Percentiles rank a stretch among this genome's conserved stretches.
These are phyloP conservation scores for Drosophila paucipuncta DNA, from an alignment of 2,888 invertebrate species.

Conservation along the genomic window DNA sequence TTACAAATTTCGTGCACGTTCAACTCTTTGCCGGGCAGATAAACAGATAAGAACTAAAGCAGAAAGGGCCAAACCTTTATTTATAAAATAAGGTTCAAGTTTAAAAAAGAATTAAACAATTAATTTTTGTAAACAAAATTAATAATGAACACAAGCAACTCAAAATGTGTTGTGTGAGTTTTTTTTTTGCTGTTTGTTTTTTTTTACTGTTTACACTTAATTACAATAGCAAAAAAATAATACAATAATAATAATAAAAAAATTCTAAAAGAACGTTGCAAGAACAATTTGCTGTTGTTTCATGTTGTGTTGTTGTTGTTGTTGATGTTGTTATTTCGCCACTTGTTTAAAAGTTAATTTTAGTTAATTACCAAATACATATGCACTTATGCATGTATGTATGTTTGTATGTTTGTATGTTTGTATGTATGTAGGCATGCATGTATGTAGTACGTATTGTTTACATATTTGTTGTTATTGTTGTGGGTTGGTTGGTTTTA, in stretches of 20 bases:
- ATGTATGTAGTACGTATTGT: conserved; percentile 20
- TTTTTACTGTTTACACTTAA: conserved; percentile 48
- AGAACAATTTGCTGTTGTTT: conserved; percentile 39
- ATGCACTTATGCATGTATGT: conserved; percentile 23
- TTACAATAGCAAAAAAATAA: conserved; percentile 62
- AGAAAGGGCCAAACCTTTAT: conserved; percentile 78
- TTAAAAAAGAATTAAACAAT: conserved; percentile 44
- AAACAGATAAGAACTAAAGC: conserved; percentile 49
- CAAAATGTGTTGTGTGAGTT: conserved; percentile 34
- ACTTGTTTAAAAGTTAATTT: conserved; percentile 37
- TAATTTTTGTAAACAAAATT: conserved; percentile 50
- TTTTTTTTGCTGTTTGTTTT: conserved; percentile 22
- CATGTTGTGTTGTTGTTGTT: conserved; percentile 6
- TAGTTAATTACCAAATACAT: conserved; percentile 55
- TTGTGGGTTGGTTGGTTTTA: conserved; percentile 24
- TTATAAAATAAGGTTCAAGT: conserved; percentile 83
- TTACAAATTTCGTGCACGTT: conserved; percentile 52
- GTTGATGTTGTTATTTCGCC: conserved; percentile 25
- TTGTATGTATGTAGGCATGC: conserved; percentile 19
- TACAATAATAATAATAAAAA: conserved; percentile 62
- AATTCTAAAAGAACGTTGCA: conserved; percentile 49
- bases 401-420: conserved; percentile 2
- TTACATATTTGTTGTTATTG: conserved; percentile 40
- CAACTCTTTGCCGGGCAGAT: conserved; percentile 17
- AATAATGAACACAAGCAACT: conserved; percentile 30